Conservation (phyloP, 2,113 vertebrate genomes). For the Heloderma charlesbogerti region DNA sequence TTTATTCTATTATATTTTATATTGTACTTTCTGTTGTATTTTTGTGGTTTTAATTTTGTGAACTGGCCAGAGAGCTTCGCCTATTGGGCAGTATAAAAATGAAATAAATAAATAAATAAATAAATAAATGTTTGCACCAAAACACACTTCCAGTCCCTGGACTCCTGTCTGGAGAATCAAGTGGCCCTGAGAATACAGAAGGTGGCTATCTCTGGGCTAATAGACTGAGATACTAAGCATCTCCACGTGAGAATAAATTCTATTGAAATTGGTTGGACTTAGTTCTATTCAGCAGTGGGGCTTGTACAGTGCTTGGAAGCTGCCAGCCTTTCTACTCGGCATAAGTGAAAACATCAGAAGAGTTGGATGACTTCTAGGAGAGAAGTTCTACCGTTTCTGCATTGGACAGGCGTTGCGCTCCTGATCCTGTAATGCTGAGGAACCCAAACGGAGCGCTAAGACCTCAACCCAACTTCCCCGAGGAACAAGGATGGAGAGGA, state of each 20-base stretch:
- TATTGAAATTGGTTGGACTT: not conserved
- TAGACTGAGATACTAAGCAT: not conserved
- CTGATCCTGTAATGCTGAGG: not conserved
- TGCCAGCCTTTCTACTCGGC: not conserved
- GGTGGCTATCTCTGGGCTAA: not conserved
- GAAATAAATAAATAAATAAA: too few relatives aligned
- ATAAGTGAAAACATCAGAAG: not conserved
- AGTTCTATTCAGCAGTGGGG: not conserved
- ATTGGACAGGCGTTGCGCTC: not conserved
- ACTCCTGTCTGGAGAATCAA: not conserved
- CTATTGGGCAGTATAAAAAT: too few relatives aligned
- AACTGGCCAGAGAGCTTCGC: too few relatives aligned
- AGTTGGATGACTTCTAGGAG: too few relatives aligned
- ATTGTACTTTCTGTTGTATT: too few relatives aligned
- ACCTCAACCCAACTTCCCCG: not conserved
- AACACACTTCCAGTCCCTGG: not conserved
- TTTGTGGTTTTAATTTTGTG: too few relatives aligned
- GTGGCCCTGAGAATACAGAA: not conserved
- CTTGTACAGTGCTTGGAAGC: too few relatives aligned
- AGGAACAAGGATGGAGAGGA: rapidly evolving
- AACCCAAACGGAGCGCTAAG: not conserved
- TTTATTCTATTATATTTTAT: too few relatives aligned
- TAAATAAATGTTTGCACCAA: not conserved
- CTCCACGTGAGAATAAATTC: not conserved
- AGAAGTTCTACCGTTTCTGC: not conserved